phyloP scores from a whole-genome alignment of 2,888 invertebrate genomes.

The Ethmia dodecea region DNA sequence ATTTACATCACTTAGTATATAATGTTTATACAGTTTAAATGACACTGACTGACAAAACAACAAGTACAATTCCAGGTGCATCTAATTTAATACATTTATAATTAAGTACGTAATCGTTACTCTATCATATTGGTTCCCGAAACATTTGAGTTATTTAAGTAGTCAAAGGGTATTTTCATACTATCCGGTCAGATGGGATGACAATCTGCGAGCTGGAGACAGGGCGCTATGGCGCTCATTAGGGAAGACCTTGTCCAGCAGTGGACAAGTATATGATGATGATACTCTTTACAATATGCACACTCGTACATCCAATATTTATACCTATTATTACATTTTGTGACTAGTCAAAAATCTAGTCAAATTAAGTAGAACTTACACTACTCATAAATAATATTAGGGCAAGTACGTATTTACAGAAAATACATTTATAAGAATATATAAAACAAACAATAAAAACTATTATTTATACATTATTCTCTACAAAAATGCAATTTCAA shows the following conservation, averaged over 20 bases:
- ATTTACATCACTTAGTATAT: constrained; percentile 17
- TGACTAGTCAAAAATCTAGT: constrained; percentile 73
- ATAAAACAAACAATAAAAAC: constrained; percentile 45
- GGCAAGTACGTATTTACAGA: constrained; percentile 69
- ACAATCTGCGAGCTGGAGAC: no score
- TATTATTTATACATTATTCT: constrained; percentile 29
- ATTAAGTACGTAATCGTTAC: constrained; percentile 11
- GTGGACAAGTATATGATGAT: no score
- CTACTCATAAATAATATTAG: constrained; percentile 64
- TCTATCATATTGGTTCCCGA: background rate
- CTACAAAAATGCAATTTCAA: constrained; percentile 60
- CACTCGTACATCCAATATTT: constrained; percentile 16
- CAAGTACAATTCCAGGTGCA: constrained; percentile 5
- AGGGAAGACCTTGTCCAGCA: no score
- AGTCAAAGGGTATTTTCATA: no score
- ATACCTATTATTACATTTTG: constrained; percentile 35
- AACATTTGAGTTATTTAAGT: background rate
- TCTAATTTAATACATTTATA: background rate
- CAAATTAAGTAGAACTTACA: constrained; percentile 52
- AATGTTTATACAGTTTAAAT: no score
- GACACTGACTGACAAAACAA: no score
- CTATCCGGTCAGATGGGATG: no score
- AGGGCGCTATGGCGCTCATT: no score
- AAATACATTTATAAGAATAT: constrained; percentile 46
- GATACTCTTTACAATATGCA: background rate